These are phyloP conservation scores for Platanista minor DNA, from an alignment of 2,113 vertebrate species.

Conservation along the genomic window DNA sequence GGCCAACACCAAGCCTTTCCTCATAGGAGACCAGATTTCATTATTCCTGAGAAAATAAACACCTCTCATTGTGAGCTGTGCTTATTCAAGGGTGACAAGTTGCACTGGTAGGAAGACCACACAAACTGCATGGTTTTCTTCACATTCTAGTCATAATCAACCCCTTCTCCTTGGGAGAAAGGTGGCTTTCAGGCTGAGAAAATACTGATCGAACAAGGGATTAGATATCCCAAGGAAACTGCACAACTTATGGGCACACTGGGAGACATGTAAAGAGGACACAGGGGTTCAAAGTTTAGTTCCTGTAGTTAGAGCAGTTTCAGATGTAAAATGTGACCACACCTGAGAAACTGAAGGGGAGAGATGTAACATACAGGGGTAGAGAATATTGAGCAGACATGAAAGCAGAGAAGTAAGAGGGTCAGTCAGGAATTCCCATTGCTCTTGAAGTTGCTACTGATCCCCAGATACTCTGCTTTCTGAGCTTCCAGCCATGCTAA, in stretches of 20 bases:
- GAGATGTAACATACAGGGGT: not conserved
- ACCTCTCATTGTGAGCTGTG: not conserved
- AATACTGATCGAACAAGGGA: not conserved
- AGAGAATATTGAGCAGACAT: not conserved
- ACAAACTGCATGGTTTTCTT: not conserved
- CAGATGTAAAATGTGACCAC: not conserved
- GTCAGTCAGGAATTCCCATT: not conserved
- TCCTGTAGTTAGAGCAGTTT: not conserved
- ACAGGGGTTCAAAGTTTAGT: not conserved
- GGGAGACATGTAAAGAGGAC: not conserved
- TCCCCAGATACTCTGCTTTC: not conserved
- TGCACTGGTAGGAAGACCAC: not conserved
- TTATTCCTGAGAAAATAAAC: not conserved
- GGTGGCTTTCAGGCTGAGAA: not conserved
- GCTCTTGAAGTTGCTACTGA: not conserved
- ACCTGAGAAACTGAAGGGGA: not conserved
- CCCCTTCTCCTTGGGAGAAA: not conserved
- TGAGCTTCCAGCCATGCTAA: not conserved
- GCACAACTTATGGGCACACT: not conserved
- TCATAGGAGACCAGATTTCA: not conserved
- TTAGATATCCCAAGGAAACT: not conserved
- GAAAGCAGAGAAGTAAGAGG: not conserved
- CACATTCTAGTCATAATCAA: not conserved
- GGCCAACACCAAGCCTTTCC: not conserved
- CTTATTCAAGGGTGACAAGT: not conserved